These are phyloP conservation scores for Pituophis catenifer DNA, from an alignment of 2,113 vertebrate species.

Conservation along the genomic window DNA sequence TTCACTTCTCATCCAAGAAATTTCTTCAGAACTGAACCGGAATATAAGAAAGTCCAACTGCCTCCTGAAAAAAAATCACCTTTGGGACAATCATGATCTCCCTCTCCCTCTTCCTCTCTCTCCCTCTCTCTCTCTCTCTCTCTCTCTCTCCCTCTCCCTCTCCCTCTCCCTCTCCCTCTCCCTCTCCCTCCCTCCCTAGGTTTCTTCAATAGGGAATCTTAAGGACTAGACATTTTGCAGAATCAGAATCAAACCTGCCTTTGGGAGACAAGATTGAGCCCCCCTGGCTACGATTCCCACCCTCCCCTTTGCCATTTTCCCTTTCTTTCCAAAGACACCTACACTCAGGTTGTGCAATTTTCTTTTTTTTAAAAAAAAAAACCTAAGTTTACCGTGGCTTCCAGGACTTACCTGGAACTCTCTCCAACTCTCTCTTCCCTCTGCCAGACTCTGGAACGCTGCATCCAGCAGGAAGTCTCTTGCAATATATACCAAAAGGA, in stretches of 20 bases:
- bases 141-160: too few relatives aligned
- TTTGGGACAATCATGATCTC: too few relatives aligned
- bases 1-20: too few relatives aligned
- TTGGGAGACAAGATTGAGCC: not conserved
- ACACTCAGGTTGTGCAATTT: too few relatives aligned
- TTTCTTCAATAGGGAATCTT: not conserved
- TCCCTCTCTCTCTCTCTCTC: too few relatives aligned
- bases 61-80: too few relatives aligned
- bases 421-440: not conserved
- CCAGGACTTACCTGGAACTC: not conserved
- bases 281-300: not conserved
- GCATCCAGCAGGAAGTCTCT: not conserved
- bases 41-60: too few relatives aligned
- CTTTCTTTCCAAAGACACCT: not conserved
- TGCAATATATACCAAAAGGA: accelerated
- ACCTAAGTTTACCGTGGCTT: accelerated
- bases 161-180: too few relatives aligned
- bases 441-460: not conserved
- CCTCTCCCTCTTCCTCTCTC: too few relatives aligned
- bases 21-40: too few relatives aligned
- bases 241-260: not conserved
- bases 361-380: too few relatives aligned
- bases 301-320: not conserved
- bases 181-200: too few relatives aligned
- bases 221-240: not conserved